Conservation (phyloP, 1,140 invertebrate genomes). For the Sinella curviseta region DNA sequence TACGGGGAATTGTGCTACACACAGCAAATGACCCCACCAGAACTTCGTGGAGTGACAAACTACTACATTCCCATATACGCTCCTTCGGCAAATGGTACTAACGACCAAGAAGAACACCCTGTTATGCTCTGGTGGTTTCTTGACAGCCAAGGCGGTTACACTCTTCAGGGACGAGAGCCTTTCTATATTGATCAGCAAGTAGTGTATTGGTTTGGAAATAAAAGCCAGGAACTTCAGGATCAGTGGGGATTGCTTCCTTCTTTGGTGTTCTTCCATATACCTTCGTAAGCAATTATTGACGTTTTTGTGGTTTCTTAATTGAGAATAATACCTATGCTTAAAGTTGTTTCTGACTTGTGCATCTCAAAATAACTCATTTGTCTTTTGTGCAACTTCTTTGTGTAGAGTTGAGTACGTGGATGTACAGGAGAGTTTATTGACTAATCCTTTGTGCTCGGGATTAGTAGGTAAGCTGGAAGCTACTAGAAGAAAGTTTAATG, state of each 20-base stretch:
- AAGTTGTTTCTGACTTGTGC: no score
- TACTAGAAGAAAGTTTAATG: no score
- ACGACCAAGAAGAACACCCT: neutral
- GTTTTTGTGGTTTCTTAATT: no score
- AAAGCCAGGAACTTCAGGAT: neutral
- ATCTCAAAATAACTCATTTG: no score
- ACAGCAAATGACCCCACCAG: neutral
- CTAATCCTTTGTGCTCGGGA: neutral
- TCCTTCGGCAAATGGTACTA: neutral
- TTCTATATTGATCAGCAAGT: neutral
- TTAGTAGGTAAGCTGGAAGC: neutral
- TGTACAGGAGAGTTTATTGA: neutral
- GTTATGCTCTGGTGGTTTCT: constrained; percentile 16
- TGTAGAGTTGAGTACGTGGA: neutral
- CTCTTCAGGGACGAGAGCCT: neutral
- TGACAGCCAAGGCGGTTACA: neutral
- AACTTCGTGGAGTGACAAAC: constrained; percentile 7
- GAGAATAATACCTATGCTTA: no score
- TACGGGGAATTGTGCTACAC: constrained; percentile 5
- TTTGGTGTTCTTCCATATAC: constrained; percentile 4
- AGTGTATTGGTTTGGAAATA: neutral
- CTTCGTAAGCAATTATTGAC: neutral
- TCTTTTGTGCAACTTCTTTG: neutral
- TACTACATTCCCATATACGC: constrained; percentile 5
- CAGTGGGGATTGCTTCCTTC: neutral